phyloP scores from a whole-genome alignment of 92 coral and sea anemone genomes.

The Palythoa caribaeorum region DNA sequence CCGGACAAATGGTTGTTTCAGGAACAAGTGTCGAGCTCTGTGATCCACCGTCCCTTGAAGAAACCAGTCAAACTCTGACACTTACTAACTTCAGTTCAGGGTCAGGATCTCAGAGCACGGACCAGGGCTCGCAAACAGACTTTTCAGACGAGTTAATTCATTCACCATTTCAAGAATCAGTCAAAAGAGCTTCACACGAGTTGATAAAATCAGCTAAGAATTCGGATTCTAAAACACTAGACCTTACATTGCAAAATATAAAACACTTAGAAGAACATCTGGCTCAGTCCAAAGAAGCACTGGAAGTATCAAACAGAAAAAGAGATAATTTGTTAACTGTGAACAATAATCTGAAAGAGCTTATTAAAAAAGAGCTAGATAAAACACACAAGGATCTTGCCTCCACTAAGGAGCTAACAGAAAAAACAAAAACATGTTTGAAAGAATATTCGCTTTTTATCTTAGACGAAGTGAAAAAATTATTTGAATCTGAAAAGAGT shows the following conservation, averaged over 20 bases:
- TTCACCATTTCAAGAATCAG: conserved; percentile 4
- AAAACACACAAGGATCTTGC: conserved; percentile 54
- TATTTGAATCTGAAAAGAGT: conserved; percentile 42
- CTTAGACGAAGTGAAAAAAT: conserved; percentile 48
- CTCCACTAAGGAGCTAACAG: conserved; percentile 46
- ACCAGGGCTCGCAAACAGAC: conserved; percentile 61
- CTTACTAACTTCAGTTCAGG: conserved; percentile 78
- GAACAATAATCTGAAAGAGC: conserved; percentile 50
- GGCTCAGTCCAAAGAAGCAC: conserved; percentile 39
- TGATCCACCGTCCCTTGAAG: conserved; percentile 58
- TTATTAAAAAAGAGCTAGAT: conserved; percentile 43
- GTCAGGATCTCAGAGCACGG: conserved; percentile 73
- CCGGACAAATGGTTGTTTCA: conserved; percentile 42
- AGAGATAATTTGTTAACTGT: conserved; percentile 41
- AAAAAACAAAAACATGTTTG: conserved; percentile 24
- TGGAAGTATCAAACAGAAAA: conserved; percentile 31
- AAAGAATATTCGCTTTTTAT: conserved; percentile 44
- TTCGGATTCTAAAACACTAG: conserved; percentile 1
- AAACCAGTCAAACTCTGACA: conserved; percentile 84
- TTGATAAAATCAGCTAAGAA: neutral
- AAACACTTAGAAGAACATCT: conserved; percentile 78
- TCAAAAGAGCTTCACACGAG: conserved; percentile 21
- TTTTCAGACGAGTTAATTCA: neutral
- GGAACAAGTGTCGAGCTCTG: conserved; percentile 39
- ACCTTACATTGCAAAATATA: conserved; percentile 63